Evolutionary conservation across 2,113 vertebrate species (phyloP).

Genomic region (Macquaria ambigua): DNA sequence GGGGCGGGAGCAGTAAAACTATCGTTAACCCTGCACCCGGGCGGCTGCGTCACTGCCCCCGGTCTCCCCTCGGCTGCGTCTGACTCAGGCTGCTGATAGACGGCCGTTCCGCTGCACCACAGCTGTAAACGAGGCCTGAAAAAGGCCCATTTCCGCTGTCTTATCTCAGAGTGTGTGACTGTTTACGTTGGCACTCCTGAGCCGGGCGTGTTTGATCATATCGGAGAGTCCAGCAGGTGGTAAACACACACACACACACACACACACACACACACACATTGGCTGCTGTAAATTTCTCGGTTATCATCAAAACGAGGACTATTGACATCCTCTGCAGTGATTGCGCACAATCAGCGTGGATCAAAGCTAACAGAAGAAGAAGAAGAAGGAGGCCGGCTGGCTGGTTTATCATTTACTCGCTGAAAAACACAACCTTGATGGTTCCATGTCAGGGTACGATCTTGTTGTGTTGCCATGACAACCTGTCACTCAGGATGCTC

Average conservation of each 20-base stretch:
- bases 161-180: conserved; percentile 63
- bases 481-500: conserved; percentile 69
- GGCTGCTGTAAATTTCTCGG: background rate
- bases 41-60: conserved; percentile 9
- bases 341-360: conserved; percentile 57
- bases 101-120: background rate
- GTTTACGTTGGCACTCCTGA: conserved; percentile 59
- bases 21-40: background rate
- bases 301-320: conserved; percentile 43
- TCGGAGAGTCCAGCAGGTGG: conserved; percentile 66
- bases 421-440: conserved; percentile 63
- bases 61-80: background rate
- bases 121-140: conserved; percentile 47
- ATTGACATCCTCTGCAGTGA: conserved; percentile 64
- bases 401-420: conserved; percentile 59
- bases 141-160: conserved; percentile 48
- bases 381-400: background rate
- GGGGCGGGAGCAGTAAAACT: conserved; percentile 10
- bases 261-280: conserved; percentile 10
- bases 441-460: conserved; percentile 39
- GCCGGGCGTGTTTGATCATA: conserved; percentile 56
- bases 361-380: conserved; percentile 38
- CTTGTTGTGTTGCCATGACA: conserved; percentile 67
- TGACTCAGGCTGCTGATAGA: conserved; percentile 55
- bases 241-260: conserved; percentile 49